Base-by-base conservation (phyloP, 2,888 invertebrate species). In the Subacronicta megacephala region DNA sequence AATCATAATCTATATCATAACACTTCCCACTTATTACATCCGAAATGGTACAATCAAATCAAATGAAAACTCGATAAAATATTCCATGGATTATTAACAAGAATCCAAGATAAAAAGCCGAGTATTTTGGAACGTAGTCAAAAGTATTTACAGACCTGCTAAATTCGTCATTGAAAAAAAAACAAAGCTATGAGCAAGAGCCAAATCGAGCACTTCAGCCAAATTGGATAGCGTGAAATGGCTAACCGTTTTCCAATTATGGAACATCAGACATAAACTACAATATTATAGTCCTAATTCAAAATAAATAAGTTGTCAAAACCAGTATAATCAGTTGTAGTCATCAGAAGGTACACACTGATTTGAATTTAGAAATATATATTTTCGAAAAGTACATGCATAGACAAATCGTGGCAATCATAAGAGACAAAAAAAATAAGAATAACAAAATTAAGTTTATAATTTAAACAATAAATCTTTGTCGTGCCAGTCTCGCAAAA, bases 151-250 rank as follows among this genome's bases (percentile, higher is more conserved):
- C 41, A 33, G 17, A 9, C 37, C 45, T 49, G 29, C 15, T 26
- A 47, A 45, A 67, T 72, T 59, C 68, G 63, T 54, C 54, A 53
- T 52, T 51, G 44, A 55, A 40, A 37, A 57, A 62, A 62, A 60
- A 18, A 31, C n/a, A 17, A 46, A 70, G 55, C 58, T 41, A 66
- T 45, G 51, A 61, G 45, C 55, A 53, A 54, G 58, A 56, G 73
- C 72, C 75, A 73, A 75, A 68, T 75, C 60, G 58, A 42, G 26
- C 45, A 46, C 53, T 53, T 68, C 64, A 56, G 57, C 59, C 60
- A 72, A 73, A 75, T 75, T 72, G 55, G 60, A 60, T 51, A 17
- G 40, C 46, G 44, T 38, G 31, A 62, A 67, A 56, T 60, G 51
- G 53, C 41, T 46, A 47, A 62, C 61, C 52, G 58, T 66, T 67